phyloP scores from a whole-genome alignment of 2,113 vertebrate species.

The Brachirus orientalis region DNA sequence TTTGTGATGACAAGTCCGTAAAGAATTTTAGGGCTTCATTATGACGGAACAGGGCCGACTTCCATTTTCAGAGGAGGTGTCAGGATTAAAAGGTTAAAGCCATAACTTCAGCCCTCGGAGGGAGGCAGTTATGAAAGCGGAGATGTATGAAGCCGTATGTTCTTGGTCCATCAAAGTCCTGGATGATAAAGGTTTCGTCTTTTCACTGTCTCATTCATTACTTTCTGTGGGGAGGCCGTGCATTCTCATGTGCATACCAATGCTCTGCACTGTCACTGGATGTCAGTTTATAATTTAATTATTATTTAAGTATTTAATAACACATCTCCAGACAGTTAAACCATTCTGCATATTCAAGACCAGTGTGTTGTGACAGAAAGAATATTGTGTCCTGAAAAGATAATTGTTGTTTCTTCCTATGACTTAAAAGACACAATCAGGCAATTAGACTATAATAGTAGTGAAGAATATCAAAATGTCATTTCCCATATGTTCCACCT shows the following conservation, averaged over 20 bases:
- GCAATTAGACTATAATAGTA: neutral
- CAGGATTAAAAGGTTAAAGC: slow-evolving; percentile 36
- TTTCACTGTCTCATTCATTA: neutral
- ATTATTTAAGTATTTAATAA: neutral
- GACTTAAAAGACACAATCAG: too few species aligned
- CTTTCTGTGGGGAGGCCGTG: neutral
- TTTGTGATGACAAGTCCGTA: slow-evolving; percentile 20
- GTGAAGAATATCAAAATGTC: neutral
- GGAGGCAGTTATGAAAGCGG: slow-evolving; percentile 18
- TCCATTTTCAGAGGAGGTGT: neutral
- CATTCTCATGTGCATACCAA: neutral
- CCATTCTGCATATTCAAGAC: neutral
- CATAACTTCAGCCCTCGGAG: slow-evolving; percentile 18
- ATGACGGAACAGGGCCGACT: neutral
- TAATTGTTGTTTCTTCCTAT: neutral
- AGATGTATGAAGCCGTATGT: slow-evolving; percentile 8
- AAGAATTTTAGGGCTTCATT: slow-evolving; percentile 9
- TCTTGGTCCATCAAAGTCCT: neutral
- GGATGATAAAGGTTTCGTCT: slow-evolving; percentile 7
- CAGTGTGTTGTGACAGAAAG: neutral
- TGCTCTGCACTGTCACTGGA: neutral
- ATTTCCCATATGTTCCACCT: neutral
- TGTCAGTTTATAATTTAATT: neutral
- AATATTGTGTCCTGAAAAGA: neutral
- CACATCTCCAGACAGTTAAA: neutral